Evolutionary conservation across 1,140 invertebrate genomes (phyloP).

Genomic region (Aphelinus certus): DNA sequence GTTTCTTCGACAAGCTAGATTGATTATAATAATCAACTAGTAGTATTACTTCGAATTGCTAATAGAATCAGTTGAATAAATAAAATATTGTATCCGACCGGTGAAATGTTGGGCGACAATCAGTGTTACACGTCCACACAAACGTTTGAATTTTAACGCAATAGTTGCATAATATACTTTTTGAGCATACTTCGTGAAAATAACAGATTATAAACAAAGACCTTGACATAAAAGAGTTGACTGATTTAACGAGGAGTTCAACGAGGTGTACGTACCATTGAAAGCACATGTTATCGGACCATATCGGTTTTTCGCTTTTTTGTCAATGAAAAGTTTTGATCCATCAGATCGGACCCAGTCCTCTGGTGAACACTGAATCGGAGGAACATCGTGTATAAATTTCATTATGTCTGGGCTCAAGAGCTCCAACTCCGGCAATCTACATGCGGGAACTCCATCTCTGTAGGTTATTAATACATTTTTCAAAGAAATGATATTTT

Average conservation of each 20-base stretch:
- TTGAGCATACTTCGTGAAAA: no score
- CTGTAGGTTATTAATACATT: slow-evolving; percentile 35
- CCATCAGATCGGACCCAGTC: slow-evolving; percentile 64
- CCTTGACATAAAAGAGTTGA: no score
- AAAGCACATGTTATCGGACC: slow-evolving; percentile 68
- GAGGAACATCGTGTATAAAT: slow-evolving; percentile 70
- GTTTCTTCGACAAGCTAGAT: no score
- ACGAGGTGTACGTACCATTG: slow-evolving; percentile 50
- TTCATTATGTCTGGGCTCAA: slow-evolving; percentile 75
- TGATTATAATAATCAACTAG: no score
- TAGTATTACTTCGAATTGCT: no score
- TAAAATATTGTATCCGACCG: no score
- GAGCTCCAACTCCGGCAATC: slow-evolving; percentile 72
- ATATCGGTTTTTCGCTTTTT: slow-evolving; percentile 62
- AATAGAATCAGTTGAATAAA: no score
- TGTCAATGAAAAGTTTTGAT: slow-evolving; percentile 67
- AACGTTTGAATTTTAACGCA: no score
- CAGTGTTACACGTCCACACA: no score
- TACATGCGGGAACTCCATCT: slow-evolving; percentile 65
- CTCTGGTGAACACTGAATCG: slow-evolving; percentile 69
- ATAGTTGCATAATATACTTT: no score
- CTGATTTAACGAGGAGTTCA: background rate
- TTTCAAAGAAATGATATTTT: slow-evolving; percentile 11
- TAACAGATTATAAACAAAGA: no score
- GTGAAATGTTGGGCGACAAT: no score